These are phyloP conservation scores for Danio jaintianensis DNA, from an alignment of 2,797 vertebrate species.

Conservation along the genomic window DNA sequence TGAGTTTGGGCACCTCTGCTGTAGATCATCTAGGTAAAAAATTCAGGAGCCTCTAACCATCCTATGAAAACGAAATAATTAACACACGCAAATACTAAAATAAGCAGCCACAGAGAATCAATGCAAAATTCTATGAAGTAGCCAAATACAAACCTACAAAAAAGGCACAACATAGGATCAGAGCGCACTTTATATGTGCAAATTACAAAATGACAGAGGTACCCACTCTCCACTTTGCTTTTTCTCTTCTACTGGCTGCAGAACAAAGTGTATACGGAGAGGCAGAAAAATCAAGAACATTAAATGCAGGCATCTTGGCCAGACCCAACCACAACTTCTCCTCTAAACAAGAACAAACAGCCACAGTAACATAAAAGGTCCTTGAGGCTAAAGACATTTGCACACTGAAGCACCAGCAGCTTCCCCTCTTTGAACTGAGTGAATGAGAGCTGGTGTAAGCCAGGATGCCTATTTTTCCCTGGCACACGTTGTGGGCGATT, in stretches of 20 bases:
- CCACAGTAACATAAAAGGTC: slow-evolving; percentile 73
- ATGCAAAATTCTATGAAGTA: not conserved
- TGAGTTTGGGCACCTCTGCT: too few species aligned
- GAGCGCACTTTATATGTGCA: slow-evolving; percentile 13
- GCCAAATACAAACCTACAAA: not conserved
- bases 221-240: slow-evolving; percentile 52
- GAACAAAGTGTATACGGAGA: slow-evolving; percentile 71
- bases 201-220: slow-evolving; percentile 35
- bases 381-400: slow-evolving; percentile 59
- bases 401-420: slow-evolving; percentile 54
- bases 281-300: slow-evolving; percentile 66
- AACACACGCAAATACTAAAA: not conserved
- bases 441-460: slow-evolving; percentile 34
- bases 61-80: not conserved
- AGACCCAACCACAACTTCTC: slow-evolving; percentile 69
- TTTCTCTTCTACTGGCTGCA: slow-evolving; percentile 64
- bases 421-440: slow-evolving; percentile 55
- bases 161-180: not conserved
- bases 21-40: too few species aligned
- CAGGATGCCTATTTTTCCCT: slow-evolving; percentile 51
- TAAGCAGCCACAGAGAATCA: not conserved
- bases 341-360: slow-evolving; percentile 65
- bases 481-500: slow-evolving; percentile 42
- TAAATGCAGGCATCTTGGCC: slow-evolving; percentile 70
- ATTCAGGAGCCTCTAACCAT: too few species aligned